Evolutionary conservation across 1,140 invertebrate genomes (phyloP).

Genomic region (Zaprionus taronus): DNA sequence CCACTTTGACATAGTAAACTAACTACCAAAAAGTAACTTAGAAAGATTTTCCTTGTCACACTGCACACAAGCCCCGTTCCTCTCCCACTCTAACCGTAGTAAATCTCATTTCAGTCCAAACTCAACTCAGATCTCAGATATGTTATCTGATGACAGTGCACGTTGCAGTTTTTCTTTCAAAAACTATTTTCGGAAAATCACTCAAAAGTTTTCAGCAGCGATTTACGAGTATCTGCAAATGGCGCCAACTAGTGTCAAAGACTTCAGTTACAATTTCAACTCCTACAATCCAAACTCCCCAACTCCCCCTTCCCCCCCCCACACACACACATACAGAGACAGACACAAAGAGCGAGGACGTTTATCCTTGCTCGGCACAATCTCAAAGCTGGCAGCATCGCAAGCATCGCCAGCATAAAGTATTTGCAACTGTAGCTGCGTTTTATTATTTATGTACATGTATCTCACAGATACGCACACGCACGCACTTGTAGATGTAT

Average conservation of each 20-base stretch:
- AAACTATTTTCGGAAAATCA: conserved; percentile 17
- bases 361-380: conserved; percentile 2
- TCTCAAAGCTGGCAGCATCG: conserved; percentile 6
- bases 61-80: no score
- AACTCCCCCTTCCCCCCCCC: no score
- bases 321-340: neutral
- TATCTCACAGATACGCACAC: conserved; percentile 24
- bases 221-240: conserved; percentile 35
- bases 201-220: conserved; percentile 21
- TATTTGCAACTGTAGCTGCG: conserved; percentile 25
- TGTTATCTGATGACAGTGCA: conserved; percentile 4
- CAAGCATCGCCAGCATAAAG: neutral
- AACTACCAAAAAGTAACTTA: neutral
- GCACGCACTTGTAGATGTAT: conserved; percentile 15
- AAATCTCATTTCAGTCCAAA: neutral
- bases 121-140: neutral
- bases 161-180: neutral
- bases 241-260: conserved; percentile 44
- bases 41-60: neutral
- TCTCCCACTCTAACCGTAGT: neutral
- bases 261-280: conserved; percentile 21
- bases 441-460: conserved; percentile 58
- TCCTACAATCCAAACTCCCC: neutral
- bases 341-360: neutral
- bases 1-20: neutral